These are phyloP conservation scores for Cephalopholis sonnerati DNA, from an alignment of 2,113 vertebrate genomes.

Conservation along the genomic window DNA sequence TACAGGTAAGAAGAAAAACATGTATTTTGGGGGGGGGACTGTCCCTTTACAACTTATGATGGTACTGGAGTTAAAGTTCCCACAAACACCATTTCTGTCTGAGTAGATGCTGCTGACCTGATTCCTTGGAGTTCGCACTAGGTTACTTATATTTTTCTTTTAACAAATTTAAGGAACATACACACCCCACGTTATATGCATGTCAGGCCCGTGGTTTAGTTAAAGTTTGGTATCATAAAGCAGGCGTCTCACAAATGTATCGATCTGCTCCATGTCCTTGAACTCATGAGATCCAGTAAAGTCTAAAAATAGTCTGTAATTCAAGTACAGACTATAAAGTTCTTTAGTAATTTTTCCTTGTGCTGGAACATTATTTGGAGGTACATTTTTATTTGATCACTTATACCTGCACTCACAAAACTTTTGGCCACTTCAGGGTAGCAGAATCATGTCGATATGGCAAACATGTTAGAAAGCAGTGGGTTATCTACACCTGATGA, in stretches of 20 bases:
- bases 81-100: neutral
- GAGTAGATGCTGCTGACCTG: neutral
- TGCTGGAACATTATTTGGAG: too few relatives aligned
- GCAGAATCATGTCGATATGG: neutral
- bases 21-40: too few relatives aligned
- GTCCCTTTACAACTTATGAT: neutral
- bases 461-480: neutral
- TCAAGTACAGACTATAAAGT: neutral
- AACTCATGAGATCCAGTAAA: neutral
- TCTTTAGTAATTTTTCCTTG: neutral
- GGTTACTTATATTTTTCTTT: neutral
- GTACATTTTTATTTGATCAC: neutral
- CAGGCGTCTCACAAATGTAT: neutral
- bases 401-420: neutral
- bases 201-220: neutral
- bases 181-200: too few relatives aligned
- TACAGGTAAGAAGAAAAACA: too few relatives aligned
- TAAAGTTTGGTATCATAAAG: neutral
- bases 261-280: neutral
- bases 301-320: neutral
- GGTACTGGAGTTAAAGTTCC: neutral
- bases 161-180: too few relatives aligned
- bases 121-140: neutral
- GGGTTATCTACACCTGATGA: neutral
- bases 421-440: neutral